phyloP scores from a whole-genome alignment of 2,113 vertebrate genomes.

The Eretmochelys imbricata region DNA sequence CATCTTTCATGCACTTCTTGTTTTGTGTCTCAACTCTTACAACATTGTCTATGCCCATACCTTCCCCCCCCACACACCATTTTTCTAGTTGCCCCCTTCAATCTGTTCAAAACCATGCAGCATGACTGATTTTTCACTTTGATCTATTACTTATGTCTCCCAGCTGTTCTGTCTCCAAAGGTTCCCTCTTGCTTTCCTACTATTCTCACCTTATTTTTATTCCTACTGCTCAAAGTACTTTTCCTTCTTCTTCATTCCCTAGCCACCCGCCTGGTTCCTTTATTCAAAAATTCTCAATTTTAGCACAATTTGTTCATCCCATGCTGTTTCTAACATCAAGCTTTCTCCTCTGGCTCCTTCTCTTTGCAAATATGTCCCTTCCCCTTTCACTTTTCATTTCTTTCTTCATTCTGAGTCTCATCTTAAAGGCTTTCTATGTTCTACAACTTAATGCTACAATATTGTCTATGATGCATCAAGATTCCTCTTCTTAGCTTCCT shows the following conservation, averaged over 20 bases:
- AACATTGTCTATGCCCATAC: not conserved
- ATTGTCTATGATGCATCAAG: not conserved
- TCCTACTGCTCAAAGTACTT: not conserved
- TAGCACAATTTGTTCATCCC: not conserved
- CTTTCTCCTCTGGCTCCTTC: not conserved
- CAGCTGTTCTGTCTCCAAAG: not conserved
- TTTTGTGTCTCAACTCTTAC: not conserved
- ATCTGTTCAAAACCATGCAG: not conserved
- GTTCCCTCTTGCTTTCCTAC: not conserved
- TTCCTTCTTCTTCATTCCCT: conserved; percentile 12
- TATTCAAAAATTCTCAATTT: not conserved
- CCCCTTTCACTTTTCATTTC: conserved; percentile 20
- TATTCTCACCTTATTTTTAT: not conserved
- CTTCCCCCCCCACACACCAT: not conserved
- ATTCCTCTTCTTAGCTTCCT: not conserved
- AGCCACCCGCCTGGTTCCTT: not conserved
- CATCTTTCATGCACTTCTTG: not conserved
- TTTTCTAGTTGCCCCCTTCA: not conserved
- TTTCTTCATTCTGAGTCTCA: conserved; percentile 15
- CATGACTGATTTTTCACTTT: not conserved
- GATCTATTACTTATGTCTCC: not conserved
- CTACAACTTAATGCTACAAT: conserved; percentile 23
- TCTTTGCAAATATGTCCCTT: not conserved
- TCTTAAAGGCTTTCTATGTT: conserved; percentile 6
- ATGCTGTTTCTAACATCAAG: not conserved